Evolutionary conservation across 2,113 vertebrate genomes (phyloP), one percentile per base, ranked within the genome.

Genomic region (Ammospiza caudacuta): DNA sequence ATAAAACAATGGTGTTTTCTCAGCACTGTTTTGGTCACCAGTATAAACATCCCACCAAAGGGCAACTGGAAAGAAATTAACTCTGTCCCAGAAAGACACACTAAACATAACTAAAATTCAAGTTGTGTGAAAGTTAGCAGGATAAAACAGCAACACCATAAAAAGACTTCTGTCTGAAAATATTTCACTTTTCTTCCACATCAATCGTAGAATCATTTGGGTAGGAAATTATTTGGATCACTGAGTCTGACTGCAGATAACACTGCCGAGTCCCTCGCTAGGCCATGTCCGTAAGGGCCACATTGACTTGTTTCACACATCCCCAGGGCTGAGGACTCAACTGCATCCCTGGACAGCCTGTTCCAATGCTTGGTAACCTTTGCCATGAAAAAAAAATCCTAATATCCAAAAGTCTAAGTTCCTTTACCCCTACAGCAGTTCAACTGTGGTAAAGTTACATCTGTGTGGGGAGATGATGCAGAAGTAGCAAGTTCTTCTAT

Each of bases 281-380:
- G 33, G 22, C 47, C 18, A 2, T 10, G 25, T 67, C 52, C 15
- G 0, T 39, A n/a, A n/a, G 57, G 21, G 29, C 41, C 57, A 41
- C 49, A 35, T 12, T 2, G 5, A 29, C 17, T 41, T 39, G 3
- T 18, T 49, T 31, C 0, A 0, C 25, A 27, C 3, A 29, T 47
- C 43, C 25, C 20, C 35, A 12, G 28, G 20, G 7, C 0, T 44
- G 70, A 31, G 14, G 24, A 39, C 33, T 58, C 49, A 44, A 5
- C 23, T 61, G 2, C 0, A 0, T 63, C 62, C 23, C 28, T 46
- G 57, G 23, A 17, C 37, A 58, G 20, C 43, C 23, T 63, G 8
- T 57, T 81, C 41, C 63, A 27, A 5, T 39, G 57, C 12, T 41
- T 41, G 28, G 11, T 22, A 51, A 35, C 20, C 31, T 23, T 49